Conservation (phyloP, 2,797 vertebrate genomes). For the Tragelaphus oryx region DNA sequence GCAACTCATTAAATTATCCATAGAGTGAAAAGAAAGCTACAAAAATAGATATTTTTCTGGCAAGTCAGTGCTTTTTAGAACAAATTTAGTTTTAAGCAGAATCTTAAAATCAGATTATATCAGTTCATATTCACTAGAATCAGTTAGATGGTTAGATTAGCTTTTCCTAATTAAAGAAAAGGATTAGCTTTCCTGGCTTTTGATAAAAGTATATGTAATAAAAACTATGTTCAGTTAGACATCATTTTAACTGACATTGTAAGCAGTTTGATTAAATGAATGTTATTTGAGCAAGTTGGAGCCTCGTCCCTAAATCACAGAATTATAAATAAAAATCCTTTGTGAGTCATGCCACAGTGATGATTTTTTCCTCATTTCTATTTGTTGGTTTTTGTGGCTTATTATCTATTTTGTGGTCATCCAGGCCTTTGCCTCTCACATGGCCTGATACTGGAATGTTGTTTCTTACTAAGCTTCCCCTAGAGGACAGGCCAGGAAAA, state of each 20-base stretch:
- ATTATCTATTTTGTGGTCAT: conserved; percentile 24
- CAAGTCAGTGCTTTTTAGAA: conserved; percentile 74
- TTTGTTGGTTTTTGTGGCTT: neutral
- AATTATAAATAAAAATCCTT: conserved; percentile 33
- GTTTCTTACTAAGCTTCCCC: conserved; percentile 65
- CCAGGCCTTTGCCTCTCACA: neutral
- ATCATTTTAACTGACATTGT: conserved; percentile 61
- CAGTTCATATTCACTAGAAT: conserved; percentile 58
- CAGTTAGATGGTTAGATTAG: conserved; percentile 42
- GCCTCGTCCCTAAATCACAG: conserved; percentile 15
- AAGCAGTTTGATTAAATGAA: conserved; percentile 43
- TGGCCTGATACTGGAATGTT: conserved; percentile 36
- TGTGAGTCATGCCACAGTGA: neutral
- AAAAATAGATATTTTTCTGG: conserved; percentile 76
- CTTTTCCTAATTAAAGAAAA: conserved; percentile 58
- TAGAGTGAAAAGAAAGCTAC: conserved; percentile 71
- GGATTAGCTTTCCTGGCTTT: conserved; percentile 44
- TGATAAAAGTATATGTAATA: conserved; percentile 48
- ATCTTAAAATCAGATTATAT: conserved; percentile 62
- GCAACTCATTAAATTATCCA: conserved; percentile 71
- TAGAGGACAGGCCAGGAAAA: conserved; percentile 71
- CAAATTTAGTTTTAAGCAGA: conserved; percentile 68
- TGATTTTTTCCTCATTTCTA: conserved; percentile 18
- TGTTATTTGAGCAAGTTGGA: conserved; percentile 40
- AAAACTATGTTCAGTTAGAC: conserved; percentile 46